Conservation (phyloP, 1,140 invertebrate species). For the Dufourea novaeangliae region DNA sequence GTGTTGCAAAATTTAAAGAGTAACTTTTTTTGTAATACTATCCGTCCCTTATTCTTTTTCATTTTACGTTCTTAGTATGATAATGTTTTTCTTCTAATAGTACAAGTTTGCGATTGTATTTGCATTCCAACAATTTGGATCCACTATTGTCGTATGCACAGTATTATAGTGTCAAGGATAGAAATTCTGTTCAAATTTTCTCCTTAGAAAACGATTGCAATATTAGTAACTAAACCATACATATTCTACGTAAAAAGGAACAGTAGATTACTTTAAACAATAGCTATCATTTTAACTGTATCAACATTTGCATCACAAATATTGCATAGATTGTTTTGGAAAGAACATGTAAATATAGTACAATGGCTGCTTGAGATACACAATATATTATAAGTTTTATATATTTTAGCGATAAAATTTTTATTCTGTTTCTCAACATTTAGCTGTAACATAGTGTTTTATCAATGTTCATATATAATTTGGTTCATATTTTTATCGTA, state of each 20-base stretch:
- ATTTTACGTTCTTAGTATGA: background rate
- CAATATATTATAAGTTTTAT: conserved; percentile 34
- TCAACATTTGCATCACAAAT: conserved; percentile 16
- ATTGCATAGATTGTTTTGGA: conserved; percentile 11
- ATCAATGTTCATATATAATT: conserved; percentile 42
- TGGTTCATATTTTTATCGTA: conserved; percentile 45
- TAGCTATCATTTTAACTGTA: conserved; percentile 24
- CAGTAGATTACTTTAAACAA: conserved; percentile 14
- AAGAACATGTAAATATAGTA: conserved; percentile 56
- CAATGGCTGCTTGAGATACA: conserved; percentile 33
- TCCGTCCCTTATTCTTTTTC: conserved; percentile 30
- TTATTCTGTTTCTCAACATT: conserved; percentile 42
- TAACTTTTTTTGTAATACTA: background rate
- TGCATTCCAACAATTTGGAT: conserved; percentile 7
- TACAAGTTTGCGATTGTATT: conserved; percentile 3
- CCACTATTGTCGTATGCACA: conserved; percentile 26
- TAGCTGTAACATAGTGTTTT: conserved; percentile 43
- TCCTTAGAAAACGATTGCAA: conserved; percentile 50
- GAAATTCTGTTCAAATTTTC: conserved; percentile 35
- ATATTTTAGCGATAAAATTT: conserved; percentile 35
- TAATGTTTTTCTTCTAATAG: conserved; percentile 1
- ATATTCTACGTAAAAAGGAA: conserved; percentile 38
- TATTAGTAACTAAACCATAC: conserved; percentile 58
- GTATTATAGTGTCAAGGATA: conserved; percentile 39
- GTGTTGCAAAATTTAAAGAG: conserved; percentile 8